Conservation (phyloP, 2,113 vertebrate genomes). For the Pampusana beccarii region DNA sequence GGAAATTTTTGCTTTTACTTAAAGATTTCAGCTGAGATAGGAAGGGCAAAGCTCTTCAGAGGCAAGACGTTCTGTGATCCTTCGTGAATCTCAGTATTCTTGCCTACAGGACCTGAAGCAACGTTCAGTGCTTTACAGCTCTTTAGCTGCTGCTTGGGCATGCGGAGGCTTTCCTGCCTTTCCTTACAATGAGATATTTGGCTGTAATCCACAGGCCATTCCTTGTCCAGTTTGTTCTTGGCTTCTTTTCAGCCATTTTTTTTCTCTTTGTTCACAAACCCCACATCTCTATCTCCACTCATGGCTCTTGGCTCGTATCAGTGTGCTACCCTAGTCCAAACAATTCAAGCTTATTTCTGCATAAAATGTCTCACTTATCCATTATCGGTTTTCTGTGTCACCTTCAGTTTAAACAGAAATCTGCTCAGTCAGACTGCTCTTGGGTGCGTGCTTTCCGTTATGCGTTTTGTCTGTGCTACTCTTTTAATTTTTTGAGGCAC, state of each 20-base stretch:
- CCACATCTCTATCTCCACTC: not conserved
- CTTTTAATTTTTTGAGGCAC: not conserved
- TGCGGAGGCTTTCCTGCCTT: not conserved
- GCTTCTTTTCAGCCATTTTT: not conserved
- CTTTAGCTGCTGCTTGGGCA: not conserved
- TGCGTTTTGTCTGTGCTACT: not conserved
- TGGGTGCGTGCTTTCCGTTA: not conserved
- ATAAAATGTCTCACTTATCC: not conserved
- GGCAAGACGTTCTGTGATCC: not conserved
- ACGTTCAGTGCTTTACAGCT: not conserved
- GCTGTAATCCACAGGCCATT: not conserved
- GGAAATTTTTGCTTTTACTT: not conserved
- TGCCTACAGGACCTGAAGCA: not conserved
- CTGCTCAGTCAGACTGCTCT: not conserved
- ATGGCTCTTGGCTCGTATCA: not conserved
- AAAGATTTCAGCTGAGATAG: not conserved
- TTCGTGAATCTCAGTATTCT: not conserved
- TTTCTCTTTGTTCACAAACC: not conserved
- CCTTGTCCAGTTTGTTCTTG: not conserved
- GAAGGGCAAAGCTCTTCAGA: not conserved
- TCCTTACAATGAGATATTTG: not conserved
- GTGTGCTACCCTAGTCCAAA: not conserved
- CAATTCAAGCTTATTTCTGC: not conserved
- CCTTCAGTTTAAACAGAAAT: not conserved
- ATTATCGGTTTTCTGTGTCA: not conserved